Evolutionary conservation across 2,797 vertebrate species (phyloP).

Genomic region (Platalea minor): DNA sequence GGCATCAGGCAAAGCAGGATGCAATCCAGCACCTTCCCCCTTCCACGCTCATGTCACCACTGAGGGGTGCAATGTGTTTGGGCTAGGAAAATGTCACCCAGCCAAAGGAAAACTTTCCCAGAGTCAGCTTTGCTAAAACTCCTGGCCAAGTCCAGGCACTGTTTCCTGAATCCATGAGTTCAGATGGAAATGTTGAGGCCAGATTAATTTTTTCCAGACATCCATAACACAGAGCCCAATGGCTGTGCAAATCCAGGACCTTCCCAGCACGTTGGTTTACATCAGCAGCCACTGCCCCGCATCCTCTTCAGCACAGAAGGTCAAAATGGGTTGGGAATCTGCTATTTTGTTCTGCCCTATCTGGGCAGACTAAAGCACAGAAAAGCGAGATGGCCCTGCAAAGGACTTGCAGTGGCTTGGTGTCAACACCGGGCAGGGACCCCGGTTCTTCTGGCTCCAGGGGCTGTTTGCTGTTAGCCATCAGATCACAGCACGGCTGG

Average conservation of each 20-base stretch:
- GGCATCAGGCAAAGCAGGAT: not conserved
- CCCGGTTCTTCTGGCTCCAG: not conserved
- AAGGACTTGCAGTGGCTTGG: not conserved
- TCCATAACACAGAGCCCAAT: not conserved
- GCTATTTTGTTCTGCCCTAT: not conserved
- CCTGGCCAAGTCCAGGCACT: not conserved
- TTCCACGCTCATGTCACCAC: not conserved
- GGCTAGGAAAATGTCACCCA: not conserved
- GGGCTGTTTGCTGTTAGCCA: not conserved
- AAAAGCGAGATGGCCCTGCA: not conserved
- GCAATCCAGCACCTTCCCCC: not conserved
- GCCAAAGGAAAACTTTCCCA: not conserved
- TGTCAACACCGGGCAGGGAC: not conserved
- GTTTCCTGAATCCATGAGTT: not conserved
- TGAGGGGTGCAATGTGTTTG: not conserved
- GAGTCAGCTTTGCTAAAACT: not conserved
- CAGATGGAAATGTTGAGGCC: not conserved
- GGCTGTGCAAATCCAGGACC: not conserved
- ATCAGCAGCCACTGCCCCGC: not conserved
- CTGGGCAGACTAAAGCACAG: not conserved
- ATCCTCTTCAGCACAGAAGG: not conserved
- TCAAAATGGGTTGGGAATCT: not conserved
- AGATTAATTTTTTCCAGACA: not conserved
- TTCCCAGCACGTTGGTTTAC: fast-evolving
- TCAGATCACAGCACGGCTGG: not conserved